Evolutionary conservation across 2,888 invertebrate species (phyloP), one percentile per base, ranked within the genome.

Genomic region (Alsophila aescularia): DNA sequence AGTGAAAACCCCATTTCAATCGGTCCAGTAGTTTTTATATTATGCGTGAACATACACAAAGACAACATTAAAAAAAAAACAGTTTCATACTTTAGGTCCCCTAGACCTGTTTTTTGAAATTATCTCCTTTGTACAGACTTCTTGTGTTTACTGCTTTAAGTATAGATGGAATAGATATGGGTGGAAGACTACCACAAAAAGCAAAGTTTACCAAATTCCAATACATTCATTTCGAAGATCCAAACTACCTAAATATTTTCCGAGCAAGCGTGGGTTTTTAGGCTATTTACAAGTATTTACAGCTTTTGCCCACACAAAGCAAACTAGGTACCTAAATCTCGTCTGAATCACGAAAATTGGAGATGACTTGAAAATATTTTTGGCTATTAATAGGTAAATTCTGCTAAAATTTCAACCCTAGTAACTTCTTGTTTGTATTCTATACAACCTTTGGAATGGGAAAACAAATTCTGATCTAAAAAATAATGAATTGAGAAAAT

Each of bases 201-300:
- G 12, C 39, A 24, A 43, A 43, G 47, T 44, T 24, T 48, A 32
- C 21, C 18, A 21, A 16, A 36, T 16, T n/a, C 16, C 2, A 5
- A 32, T 4, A 32, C 4, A 32, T n/a, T n/a, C 6, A 6, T 13
- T 13, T 0, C 0, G 3, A 29, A n/a, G 9, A 9, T 9, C 5
- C 15, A 36, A 36, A 27, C n/a, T 27, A 12, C 21, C 6, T 14
- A 21, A 34, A 10, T 15, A 21, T 13, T 8, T 40, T 24, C 32
- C 31, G 32, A 47, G 14, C 31, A 29, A 40, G 36, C 50, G 42
- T 50, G 42, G 42, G 43, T 12, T 12, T 6, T 27, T 24, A 27
- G 9, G 7, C 5, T 37, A 36, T 49, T 13, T 21, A 49, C 15
- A 18, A 37, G 13, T 35, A 50, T 50, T 50, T 42, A 35, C 35